Evolutionary conservation across 2,113 vertebrate species (phyloP).

Genomic region (Myotis brandtii): DNA sequence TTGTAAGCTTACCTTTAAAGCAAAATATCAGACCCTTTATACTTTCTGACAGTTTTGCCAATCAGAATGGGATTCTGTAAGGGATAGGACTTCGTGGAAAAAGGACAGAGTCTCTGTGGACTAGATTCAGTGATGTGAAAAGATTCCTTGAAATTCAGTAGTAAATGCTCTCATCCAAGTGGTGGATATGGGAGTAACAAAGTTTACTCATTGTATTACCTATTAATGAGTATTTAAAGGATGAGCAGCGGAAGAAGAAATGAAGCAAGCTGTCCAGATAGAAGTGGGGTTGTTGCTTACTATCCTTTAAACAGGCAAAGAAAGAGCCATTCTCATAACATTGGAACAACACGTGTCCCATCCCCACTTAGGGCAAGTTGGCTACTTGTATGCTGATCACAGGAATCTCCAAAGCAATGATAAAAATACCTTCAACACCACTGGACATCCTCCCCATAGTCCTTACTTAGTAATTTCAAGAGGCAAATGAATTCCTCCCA

Average conservation of each 20-base stretch:
- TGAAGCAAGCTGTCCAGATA: neutral
- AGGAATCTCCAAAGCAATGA: neutral
- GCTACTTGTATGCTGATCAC: neutral
- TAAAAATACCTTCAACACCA: neutral
- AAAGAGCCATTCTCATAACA: neutral
- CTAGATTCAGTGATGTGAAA: neutral
- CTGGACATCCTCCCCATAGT: neutral
- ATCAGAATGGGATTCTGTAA: neutral
- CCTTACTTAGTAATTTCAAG: neutral
- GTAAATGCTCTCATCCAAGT: neutral
- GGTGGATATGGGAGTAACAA: neutral
- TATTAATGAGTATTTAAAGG: neutral
- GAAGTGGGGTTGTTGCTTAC: neutral
- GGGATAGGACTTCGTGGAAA: neutral
- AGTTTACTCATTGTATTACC: neutral
- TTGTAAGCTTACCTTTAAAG: neutral
- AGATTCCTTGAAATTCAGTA: neutral
- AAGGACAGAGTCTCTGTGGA: neutral
- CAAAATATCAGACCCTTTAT: neutral
- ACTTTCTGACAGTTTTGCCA: neutral
- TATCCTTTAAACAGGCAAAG: neutral
- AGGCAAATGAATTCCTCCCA: neutral
- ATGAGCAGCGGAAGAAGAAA: neutral
- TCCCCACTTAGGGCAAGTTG: neutral
- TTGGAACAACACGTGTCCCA: neutral